phyloP scores from a whole-genome alignment of 2,888 invertebrate species.

The Fragum fragum region DNA sequence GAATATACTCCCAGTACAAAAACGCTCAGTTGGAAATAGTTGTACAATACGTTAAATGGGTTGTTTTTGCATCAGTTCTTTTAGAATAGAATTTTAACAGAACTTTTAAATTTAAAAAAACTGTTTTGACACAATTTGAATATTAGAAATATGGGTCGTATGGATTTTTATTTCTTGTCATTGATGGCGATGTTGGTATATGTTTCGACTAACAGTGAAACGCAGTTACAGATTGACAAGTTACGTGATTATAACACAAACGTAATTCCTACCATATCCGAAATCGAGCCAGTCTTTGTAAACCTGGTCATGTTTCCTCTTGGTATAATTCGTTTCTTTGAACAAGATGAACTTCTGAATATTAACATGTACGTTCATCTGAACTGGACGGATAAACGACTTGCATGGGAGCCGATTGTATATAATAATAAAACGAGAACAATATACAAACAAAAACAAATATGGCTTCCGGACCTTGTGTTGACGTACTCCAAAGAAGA shows the following conservation, averaged over 20 bases:
- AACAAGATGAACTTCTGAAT: constrained; percentile 10
- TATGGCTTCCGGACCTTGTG: constrained; percentile 13
- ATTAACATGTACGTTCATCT: not conserved
- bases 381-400: not conserved
- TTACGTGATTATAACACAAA: constrained; percentile 7
- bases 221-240: not conserved
- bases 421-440: not conserved
- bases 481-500: constrained; percentile 1
- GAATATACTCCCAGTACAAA: no score
- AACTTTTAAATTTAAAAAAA: no score
- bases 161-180: no score
- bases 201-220: not conserved
- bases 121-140: no score
- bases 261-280: not conserved
- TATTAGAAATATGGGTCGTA: no score
- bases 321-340: not conserved
- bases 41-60: no score
- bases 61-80: no score
- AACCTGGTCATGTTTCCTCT: not conserved
- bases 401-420: not conserved
- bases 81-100: no score
- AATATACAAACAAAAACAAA: constrained; percentile 15
- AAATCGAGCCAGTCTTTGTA: not conserved
- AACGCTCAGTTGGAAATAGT: no score
- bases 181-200: not conserved